phyloP scores from a whole-genome alignment of 2,888 invertebrate species.

The Crioceris asparagi region DNA sequence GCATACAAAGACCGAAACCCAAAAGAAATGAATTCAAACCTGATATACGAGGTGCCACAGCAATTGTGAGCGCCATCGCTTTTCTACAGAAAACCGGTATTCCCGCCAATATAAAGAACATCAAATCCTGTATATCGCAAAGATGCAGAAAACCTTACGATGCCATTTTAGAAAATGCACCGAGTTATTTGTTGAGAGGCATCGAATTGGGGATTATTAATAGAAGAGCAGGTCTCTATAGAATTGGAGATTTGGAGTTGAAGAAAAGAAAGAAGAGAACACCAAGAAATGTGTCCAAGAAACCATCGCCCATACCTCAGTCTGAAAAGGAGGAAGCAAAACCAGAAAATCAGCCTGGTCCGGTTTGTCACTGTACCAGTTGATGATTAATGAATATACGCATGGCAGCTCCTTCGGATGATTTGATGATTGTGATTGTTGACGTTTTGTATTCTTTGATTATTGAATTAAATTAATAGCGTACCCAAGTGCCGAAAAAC shows the following conservation, averaged over 20 bases:
- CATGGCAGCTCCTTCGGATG: too few relatives aligned
- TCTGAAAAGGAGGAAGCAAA: too few relatives aligned
- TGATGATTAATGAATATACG: too few relatives aligned
- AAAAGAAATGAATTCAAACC: slow-evolving; percentile 16
- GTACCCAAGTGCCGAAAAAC: too few relatives aligned
- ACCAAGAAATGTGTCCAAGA: too few relatives aligned
- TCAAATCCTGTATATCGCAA: slow-evolving; percentile 18
- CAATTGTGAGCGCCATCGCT: slow-evolving; percentile 18
- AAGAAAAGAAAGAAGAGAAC: slow-evolving; percentile 12
- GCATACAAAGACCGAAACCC: too few relatives aligned
- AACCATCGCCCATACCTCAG: too few relatives aligned
- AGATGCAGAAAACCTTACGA: slow-evolving; percentile 13
- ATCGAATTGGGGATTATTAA: slow-evolving; percentile 20
- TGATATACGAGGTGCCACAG: slow-evolving; percentile 17
- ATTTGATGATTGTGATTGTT: too few relatives aligned
- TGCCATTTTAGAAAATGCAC: slow-evolving; percentile 12
- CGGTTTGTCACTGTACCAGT: too few relatives aligned
- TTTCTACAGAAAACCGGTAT: slow-evolving; percentile 20
- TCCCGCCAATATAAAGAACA: slow-evolving; percentile 14
- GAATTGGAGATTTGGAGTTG: slow-evolving; percentile 15
- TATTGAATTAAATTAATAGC: too few relatives aligned
- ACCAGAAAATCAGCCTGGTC: too few relatives aligned
- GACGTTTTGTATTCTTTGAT: too few relatives aligned
- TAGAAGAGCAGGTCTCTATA: slow-evolving; percentile 15
- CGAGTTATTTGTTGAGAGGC: slow-evolving; percentile 18